Base-by-base conservation (phyloP, 1,140 invertebrate species). In the Sminthurinus signatus region DNA sequence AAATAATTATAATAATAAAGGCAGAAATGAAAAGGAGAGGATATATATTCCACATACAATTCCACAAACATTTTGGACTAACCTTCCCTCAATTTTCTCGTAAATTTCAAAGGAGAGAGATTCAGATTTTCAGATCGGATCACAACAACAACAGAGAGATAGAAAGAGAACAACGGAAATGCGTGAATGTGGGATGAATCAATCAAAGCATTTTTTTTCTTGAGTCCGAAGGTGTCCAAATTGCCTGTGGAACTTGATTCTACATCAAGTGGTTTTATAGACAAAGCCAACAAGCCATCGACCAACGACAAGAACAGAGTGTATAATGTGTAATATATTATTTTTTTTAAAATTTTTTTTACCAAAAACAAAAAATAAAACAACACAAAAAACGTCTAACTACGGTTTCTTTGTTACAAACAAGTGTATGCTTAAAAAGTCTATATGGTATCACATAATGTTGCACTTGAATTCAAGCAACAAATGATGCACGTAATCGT, bases 11-110 rank as follows among this genome's bases (percentile, higher is more conserved):
- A 44, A 42, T 36, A 62, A 27, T 17, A 69, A 64, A 64, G 65
- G 42, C 62, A 32, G 46, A 43, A 58, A 23, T 42, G 29, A 52
- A 63, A 63, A 67, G 60, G 67, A n/a, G n/a, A n/a, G n/a, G n/a
- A n/a, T n/a, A n/a, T n/a, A n/a, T n/a, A n/a, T n/a, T n/a, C n/a
- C n/a, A n/a, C n/a, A n/a, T n/a, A n/a, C n/a, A 36, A 62, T 63
- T 63, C 60, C 62, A 68, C 55, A 57, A 71, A 64, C 67, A 69
- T 69, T 71, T 67, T 69, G 67, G 70, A 69, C 67, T 71, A 69
- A 69, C 67, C 67, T 71, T 71, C 69, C 46, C 66, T 65, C n/a
- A n/a, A n/a, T n/a, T n/a, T n/a, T n/a, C n/a, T n/a, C n/a, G n/a
- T n/a, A n/a, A n/a, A n/a, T n/a, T n/a, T n/a, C 57, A 60, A 65